Conservation (phyloP, 2,888 invertebrate genomes). For the Eudemis profundana region DNA sequence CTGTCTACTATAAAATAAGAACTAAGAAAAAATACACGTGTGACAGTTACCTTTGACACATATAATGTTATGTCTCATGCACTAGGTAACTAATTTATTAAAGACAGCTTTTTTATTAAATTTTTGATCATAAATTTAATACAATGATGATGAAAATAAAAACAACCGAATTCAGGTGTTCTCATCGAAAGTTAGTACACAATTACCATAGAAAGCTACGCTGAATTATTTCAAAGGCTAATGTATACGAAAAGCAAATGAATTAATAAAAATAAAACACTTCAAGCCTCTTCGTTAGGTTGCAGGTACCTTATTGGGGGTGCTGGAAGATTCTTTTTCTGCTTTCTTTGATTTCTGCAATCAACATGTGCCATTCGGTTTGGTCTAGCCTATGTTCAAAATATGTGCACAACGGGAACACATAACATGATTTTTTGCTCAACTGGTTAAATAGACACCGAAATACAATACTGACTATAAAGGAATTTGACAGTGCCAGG, state of each 20-base stretch:
- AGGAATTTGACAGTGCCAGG: conserved; percentile 17
- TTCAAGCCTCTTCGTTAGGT: conserved; percentile 54
- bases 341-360: conserved; percentile 93
- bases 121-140: background rate
- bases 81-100: background rate
- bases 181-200: conserved; percentile 60
- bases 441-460: conserved; percentile 10
- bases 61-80: background rate
- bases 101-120: no score
- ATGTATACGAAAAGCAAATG: conserved; percentile 51
- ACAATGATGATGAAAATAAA: conserved; percentile 55
- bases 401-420: conserved; percentile 12
- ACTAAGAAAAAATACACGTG: conserved; percentile 46
- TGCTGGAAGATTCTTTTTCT: conserved; percentile 87
- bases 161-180: conserved; percentile 53
- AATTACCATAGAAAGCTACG: conserved; percentile 51
- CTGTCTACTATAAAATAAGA: background rate
- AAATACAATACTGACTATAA: conserved; percentile 9
- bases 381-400: conserved; percentile 21
- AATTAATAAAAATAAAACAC: conserved; percentile 51
- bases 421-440: background rate
- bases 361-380: conserved; percentile 50
- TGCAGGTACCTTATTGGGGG: conserved; percentile 89
- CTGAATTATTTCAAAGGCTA: conserved; percentile 51
- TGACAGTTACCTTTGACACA: conserved; percentile 49